Evolutionary conservation across 2,113 vertebrate genomes (phyloP).

Genomic region (Psittacula cyanocephala): DNA sequence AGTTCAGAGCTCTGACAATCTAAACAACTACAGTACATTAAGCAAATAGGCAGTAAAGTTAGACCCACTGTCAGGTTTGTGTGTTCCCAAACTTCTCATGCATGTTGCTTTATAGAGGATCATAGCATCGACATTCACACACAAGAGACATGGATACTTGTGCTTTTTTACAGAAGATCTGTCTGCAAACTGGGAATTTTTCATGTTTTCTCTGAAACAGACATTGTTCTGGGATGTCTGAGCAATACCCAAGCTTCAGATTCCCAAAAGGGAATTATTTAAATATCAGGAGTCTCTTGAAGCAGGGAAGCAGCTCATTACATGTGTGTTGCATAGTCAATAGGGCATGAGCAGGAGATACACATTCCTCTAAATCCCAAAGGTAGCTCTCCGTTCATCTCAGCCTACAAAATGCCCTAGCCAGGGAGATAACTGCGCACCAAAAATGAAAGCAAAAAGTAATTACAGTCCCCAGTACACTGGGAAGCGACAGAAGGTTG

Average conservation of each 20-base stretch:
- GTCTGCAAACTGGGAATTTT: neutral
- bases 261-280: neutral
- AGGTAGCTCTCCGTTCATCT: neutral
- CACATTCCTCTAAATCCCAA: neutral
- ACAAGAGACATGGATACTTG: neutral
- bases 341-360: neutral
- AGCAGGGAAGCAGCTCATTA: neutral
- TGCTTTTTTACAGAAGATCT: neutral
- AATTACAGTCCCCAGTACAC: neutral
- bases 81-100: neutral
- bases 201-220: neutral
- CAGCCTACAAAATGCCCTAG: rapidly evolving
- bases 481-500: neutral
- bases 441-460: neutral
- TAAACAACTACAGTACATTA: neutral
- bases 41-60: neutral
- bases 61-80: neutral
- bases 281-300: neutral
- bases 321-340: neutral
- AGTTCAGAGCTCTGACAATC: neutral
- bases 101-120: neutral
- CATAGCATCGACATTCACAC: neutral
- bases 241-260: neutral
- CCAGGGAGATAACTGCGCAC: rapidly evolving
- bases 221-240: neutral